These are phyloP conservation scores for Saturnia japonica DNA, from an alignment of 2,888 invertebrate genomes.

Conservation along the genomic window DNA sequence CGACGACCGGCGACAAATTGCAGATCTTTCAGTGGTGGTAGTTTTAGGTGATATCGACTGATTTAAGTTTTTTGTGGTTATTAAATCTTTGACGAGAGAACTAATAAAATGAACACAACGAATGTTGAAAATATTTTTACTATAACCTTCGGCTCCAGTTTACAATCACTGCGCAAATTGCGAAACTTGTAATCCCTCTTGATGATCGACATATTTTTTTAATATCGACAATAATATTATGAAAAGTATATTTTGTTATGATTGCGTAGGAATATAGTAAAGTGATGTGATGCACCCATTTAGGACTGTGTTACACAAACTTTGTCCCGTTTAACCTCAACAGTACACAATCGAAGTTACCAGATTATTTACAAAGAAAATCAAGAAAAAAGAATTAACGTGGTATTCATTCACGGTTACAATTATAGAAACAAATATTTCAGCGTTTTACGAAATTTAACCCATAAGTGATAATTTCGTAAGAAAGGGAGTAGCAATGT, in stretches of 20 bases:
- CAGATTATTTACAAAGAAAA: background rate
- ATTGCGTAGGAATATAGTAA: background rate
- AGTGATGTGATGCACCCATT: conserved; percentile 26
- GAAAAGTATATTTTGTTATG: background rate
- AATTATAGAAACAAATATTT: too few species aligned
- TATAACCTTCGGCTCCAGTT: background rate
- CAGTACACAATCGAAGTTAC: background rate
- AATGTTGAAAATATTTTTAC: background rate
- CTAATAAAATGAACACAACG: background rate
- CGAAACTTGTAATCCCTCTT: background rate
- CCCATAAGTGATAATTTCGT: too few species aligned
- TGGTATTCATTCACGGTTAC: too few species aligned
- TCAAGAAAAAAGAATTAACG: background rate
- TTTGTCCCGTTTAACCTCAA: conserved; percentile 27
- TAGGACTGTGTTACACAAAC: conserved; percentile 27
- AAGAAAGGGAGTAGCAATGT: too few species aligned
- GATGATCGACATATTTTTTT: background rate
- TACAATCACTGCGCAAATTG: background rate
- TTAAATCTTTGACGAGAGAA: background rate
- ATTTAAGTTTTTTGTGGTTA: too few species aligned
- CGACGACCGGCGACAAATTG: too few species aligned
- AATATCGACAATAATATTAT: conserved; percentile 1
- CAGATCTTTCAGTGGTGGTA: too few species aligned
- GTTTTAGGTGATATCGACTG: too few species aligned
- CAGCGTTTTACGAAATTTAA: too few species aligned